Conservation (phyloP, 2,113 vertebrate species). For the Chaenogobius annularis region DNA sequence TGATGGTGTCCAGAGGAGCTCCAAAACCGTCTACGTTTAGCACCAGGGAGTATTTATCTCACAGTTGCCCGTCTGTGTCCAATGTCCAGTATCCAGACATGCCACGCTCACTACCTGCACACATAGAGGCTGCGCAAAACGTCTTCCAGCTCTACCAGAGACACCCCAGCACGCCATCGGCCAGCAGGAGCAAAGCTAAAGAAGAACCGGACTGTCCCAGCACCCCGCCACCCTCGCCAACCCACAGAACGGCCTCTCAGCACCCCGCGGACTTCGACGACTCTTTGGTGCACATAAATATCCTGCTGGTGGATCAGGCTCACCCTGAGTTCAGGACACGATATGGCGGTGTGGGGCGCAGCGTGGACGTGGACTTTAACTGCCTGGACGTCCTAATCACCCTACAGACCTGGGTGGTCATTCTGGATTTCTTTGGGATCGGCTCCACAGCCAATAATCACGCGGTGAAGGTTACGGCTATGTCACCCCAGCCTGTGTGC, state of each 20-base stretch:
- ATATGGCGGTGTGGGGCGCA: conserved; percentile 84
- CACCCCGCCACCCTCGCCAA: conserved; percentile 96
- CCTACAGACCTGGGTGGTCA: conserved; percentile 97
- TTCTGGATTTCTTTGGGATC: conserved; percentile 97
- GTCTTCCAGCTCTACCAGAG: conserved; percentile 98
- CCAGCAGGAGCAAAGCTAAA: conserved; percentile 77
- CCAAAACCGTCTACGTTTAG: conserved; percentile 89
- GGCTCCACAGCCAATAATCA: conserved; percentile 97
- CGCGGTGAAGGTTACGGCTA: conserved; percentile 77
- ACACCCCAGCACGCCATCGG: conserved; percentile 79
- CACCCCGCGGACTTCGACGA: conserved; percentile 87
- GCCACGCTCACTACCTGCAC: conserved; percentile 94
- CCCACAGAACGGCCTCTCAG: conserved; percentile 68
- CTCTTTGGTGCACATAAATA: conserved; percentile 92
- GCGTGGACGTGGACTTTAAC: conserved; percentile 94
- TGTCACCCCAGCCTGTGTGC: conserved; percentile 69
- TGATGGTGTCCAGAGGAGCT: conserved; percentile 95
- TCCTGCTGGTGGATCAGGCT: conserved; percentile 92
- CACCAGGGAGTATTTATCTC: conserved; percentile 94
- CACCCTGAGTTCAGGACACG: conserved; percentile 89
- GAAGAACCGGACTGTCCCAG: conserved; percentile 82
- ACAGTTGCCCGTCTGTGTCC: conserved; percentile 89
- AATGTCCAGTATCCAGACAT: conserved; percentile 90
- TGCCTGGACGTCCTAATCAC: conserved; percentile 95
- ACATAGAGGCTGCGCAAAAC: conserved; percentile 95